Evolutionary conservation across 2,888 invertebrate species (phyloP), one percentile per base, ranked within the genome.

Genomic region (Lutraria lutraria): DNA sequence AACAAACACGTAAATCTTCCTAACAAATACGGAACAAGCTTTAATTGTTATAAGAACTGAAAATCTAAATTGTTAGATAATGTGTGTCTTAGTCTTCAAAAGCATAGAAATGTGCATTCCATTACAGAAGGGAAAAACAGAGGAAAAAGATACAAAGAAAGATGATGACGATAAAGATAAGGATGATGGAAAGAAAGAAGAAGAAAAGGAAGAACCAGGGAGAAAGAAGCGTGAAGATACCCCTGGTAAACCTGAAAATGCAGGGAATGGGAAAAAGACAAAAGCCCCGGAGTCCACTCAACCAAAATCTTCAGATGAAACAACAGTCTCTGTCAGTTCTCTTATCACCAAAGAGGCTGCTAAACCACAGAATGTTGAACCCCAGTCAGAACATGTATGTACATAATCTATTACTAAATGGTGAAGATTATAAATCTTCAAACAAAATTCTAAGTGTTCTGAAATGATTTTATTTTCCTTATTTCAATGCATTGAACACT

Each of bases 211-310:
- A 29, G 19, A 34, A 16, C 29, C 72, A 34, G 72, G 10, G 21
- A 52, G 81, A 31, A 52, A 52, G n/a, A 63, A 52, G 34, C 81
- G 86, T 53, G 81, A 81, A 53, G 81, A 68, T 56, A 15, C 56
- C 15, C 29, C 53, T n/a, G 54, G 2, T 16, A 68, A 86, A 43
- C 81, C 81, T 43, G 16, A 25, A 21, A 43, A 31, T 16, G 15
- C 52, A 25, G 56, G 87, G 43, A 87, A 60, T 25, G 60, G 53
- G 53, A 16, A n/a, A 53, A 19, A 34, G 19, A 43, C 80, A 31
- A 52, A 53, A 10, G 29, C 72, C 1, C 25, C 54, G 13, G 43
- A 43, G 43, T 43, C 43, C 43, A 43, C 43, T 43, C 43, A 43
- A 43, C 4, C 43, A 4, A 43, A 43, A 43, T 8, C 43, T 43